A percentile compares a stretch with the other conserved stretches of the same genome.
phyloP scores from a whole-genome alignment of 2,797 vertebrate genomes.

The Sebastes elongatus region DNA sequence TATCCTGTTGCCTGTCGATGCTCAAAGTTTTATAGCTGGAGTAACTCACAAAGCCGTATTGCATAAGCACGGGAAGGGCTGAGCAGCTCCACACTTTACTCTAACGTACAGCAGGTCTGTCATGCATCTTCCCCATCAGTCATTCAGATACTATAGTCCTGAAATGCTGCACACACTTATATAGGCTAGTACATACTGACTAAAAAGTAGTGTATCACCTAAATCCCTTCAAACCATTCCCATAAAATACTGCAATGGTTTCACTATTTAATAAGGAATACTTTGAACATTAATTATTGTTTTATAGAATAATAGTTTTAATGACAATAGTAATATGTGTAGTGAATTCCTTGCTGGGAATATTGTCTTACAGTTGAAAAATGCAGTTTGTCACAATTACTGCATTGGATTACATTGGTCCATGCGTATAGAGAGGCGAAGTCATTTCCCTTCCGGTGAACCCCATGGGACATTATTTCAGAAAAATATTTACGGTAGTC shows the following conservation, averaged over 20 bases:
- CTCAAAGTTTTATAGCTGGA: conserved; percentile 35
- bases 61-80: conserved; percentile 22
- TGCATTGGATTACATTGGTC: too few species aligned
- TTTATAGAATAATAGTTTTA: not conserved
- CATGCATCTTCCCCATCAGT: not conserved
- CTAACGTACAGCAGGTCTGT: not conserved
- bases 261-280: not conserved
- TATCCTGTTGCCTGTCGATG: conserved; percentile 55
- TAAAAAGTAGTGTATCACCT: too few species aligned
- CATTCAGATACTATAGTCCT: not conserved
- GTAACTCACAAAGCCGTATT: conserved; percentile 45
- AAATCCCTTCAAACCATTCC: not conserved
- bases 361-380: too few species aligned
- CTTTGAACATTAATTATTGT: not conserved
- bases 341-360: too few species aligned
- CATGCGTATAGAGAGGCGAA: too few species aligned
- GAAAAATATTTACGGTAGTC: too few species aligned
- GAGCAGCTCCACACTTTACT: not conserved
- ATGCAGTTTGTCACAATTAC: too few species aligned
- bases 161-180: not conserved
- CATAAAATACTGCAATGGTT: not conserved
- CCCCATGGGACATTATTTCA: too few species aligned
- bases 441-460: fast-evolving
- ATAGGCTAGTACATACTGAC: not conserved
- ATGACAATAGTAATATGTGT: too few species aligned